Conservation (phyloP, 2,797 vertebrate species). For the Brotula barbata region DNA sequence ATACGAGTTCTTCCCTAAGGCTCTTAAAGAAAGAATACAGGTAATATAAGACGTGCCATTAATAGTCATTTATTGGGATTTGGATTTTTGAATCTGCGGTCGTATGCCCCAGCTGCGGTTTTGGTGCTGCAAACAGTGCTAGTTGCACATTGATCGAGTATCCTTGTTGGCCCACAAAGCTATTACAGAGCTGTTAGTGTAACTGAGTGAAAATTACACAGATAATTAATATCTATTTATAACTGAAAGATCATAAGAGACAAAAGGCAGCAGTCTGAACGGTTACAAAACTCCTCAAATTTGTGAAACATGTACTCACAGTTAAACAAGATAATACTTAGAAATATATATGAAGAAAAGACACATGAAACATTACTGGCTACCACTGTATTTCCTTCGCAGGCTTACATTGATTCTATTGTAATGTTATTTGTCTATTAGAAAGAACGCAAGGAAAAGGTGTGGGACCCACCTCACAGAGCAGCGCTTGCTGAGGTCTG, state of each 20-base stretch:
- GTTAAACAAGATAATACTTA: too few species aligned
- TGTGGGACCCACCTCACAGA: conserved; percentile 94
- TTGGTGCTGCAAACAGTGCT: neutral
- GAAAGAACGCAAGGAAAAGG: conserved; percentile 98
- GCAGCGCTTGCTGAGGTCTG: conserved; percentile 90
- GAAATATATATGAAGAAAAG: neutral
- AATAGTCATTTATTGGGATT: conserved; percentile 12
- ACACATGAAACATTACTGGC: neutral
- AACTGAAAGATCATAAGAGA: too few species aligned
- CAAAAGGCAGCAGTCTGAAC: too few species aligned
- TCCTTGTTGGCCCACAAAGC: too few species aligned
- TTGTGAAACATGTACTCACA: too few species aligned
- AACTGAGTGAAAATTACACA: too few species aligned
- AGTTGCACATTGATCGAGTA: too few species aligned
- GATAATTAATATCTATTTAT: too few species aligned
- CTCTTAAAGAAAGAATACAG: conserved; percentile 97
- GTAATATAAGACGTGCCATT: conserved; percentile 57
- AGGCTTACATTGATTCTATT: neutral
- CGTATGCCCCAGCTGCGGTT: neutral
- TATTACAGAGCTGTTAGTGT: too few species aligned
- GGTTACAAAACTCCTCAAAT: too few species aligned
- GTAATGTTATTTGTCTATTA: conserved; percentile 55
- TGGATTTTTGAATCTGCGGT: conserved; percentile 5
- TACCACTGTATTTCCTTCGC: neutral
- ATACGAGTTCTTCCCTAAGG: conserved; percentile 98